Evolutionary conservation across 2,797 vertebrate species (phyloP).

Genomic region (Manis javanica): DNA sequence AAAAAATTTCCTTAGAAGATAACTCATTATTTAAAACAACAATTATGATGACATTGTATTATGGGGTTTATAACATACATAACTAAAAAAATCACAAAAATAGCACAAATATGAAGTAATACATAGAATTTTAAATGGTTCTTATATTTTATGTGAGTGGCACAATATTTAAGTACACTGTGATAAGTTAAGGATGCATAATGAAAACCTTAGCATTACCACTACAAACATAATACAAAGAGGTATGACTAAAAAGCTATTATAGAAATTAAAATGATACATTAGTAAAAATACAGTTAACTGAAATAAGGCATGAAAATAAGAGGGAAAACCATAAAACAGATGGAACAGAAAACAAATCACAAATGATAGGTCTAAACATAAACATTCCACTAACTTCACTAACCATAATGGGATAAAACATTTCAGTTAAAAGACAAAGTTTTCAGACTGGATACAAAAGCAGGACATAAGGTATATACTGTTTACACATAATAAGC

Average conservation of each 20-base stretch:
- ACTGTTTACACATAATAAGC: background rate
- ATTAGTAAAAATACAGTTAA: background rate
- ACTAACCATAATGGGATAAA: slow-evolving; percentile 67
- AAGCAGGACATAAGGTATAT: background rate
- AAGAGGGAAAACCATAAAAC: background rate
- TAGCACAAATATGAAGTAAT: background rate
- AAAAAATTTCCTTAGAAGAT: background rate
- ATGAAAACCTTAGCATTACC: background rate
- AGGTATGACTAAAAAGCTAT: background rate
- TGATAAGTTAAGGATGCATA: background rate
- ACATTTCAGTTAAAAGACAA: slow-evolving; percentile 53
- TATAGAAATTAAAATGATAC: slow-evolving; percentile 18
- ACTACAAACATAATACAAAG: background rate
- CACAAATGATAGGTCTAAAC: background rate
- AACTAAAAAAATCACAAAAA: slow-evolving; percentile 40
- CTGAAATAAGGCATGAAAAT: background rate
- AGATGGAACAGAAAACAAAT: slow-evolving; percentile 2
- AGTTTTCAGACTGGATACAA: background rate
- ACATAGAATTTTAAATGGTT: background rate
- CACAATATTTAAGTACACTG: slow-evolving; percentile 9
- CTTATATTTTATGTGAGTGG: background rate
- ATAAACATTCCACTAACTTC: slow-evolving; percentile 56
- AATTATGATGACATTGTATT: background rate
- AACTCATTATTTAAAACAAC: background rate
- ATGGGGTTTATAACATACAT: background rate